Evolutionary conservation across 2,888 invertebrate genomes (phyloP).

Genomic region (Thalpophila matura): DNA sequence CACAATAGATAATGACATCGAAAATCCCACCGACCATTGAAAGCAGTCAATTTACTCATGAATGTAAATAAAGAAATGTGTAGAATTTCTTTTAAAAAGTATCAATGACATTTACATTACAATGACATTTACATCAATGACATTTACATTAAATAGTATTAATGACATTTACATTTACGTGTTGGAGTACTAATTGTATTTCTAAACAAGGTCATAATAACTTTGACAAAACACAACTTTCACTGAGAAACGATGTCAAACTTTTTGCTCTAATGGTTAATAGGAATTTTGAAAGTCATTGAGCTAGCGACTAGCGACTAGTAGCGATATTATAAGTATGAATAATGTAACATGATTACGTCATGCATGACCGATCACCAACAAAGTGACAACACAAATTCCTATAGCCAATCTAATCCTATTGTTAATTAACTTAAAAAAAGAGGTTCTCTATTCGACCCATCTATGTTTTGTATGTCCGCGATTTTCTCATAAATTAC

Average conservation of each 20-base stretch:
- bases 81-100: background rate
- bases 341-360: too few species aligned
- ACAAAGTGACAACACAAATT: conserved; percentile 15
- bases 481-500: too few species aligned
- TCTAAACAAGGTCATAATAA: conserved; percentile 49
- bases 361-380: conserved; percentile 11
- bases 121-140: too few species aligned
- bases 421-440: too few species aligned
- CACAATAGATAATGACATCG: background rate
- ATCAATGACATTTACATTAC: too few species aligned
- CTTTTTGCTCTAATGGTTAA: conserved; percentile 45
- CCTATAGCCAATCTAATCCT: too few species aligned
- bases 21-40: too few species aligned
- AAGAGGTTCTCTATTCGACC: too few species aligned
- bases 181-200: background rate
- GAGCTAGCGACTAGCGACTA: conserved; percentile 29
- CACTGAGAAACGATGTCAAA: conserved; percentile 50
- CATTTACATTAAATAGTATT: background rate
- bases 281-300: conserved; percentile 47
- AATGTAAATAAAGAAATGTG: background rate
- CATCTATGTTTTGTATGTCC: too few species aligned
- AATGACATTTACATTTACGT: conserved; percentile 2
- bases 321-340: too few species aligned
- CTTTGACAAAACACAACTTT: conserved; percentile 47
- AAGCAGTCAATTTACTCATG: too few species aligned